Percentiles rank a stretch among this genome's conserved stretches.
phyloP scores from a whole-genome alignment of 2,888 invertebrate species.

The Apamea epomidion region DNA sequence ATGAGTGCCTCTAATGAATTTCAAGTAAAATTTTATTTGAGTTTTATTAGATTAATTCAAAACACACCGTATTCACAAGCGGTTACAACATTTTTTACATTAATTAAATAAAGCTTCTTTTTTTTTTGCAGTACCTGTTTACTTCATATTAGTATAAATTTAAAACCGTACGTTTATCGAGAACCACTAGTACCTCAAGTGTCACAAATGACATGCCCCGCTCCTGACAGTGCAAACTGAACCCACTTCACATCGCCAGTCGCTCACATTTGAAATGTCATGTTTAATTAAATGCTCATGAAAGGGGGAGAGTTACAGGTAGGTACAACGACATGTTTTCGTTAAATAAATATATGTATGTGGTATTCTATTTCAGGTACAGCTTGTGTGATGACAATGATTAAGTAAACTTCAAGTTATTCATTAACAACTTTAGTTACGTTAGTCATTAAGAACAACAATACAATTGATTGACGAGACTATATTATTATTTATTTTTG shows the following conservation, averaged over 20 bases:
- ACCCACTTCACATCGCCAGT: slow-evolving; percentile 70
- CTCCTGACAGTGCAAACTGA: slow-evolving; percentile 68
- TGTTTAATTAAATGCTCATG: slow-evolving; percentile 70
- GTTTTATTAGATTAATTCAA: no score
- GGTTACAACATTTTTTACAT: no score
- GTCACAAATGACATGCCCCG: slow-evolving; percentile 30
- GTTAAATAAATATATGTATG: slow-evolving; percentile 24
- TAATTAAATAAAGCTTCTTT: no score
- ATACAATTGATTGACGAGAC: no score
- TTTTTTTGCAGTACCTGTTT: no score
- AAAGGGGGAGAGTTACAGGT: slow-evolving; percentile 33
- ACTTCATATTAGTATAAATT: not conserved
- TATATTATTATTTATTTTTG: no score
- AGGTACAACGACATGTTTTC: slow-evolving; percentile 12
- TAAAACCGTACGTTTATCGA: not conserved
- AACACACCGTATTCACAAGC: no score
- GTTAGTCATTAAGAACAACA: not conserved
- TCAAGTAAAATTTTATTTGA: no score
- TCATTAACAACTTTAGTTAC: no score
- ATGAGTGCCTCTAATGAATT: no score
- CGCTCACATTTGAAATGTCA: slow-evolving; percentile 63
- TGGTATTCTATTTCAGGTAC: not conserved
- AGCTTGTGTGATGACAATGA: not conserved
- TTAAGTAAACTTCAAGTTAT: not conserved
- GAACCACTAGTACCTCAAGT: slow-evolving; percentile 15